Conservation (phyloP, 2,113 vertebrate genomes). For the Gymnarchus niloticus region DNA sequence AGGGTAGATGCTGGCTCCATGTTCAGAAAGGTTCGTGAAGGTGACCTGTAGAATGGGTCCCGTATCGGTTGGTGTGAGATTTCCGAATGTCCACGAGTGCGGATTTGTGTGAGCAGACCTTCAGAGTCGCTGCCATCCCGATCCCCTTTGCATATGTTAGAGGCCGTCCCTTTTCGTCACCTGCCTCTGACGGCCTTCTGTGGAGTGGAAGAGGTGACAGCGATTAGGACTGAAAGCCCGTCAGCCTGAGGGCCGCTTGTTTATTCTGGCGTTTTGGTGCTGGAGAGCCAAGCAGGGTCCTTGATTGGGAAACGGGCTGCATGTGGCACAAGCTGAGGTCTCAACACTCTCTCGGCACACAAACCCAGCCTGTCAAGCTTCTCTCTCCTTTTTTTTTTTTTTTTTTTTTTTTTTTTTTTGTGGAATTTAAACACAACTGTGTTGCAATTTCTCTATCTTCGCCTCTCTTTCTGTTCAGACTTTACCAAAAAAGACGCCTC, state of each 20-base stretch:
- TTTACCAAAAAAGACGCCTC: not conserved
- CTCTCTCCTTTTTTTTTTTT: conserved; percentile 27
- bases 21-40: not conserved
- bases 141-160: not conserved
- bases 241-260: not conserved
- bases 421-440: conserved; percentile 27
- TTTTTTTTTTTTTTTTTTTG: conserved; percentile 38
- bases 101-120: not conserved
- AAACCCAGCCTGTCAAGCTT: not conserved
- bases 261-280: conserved; percentile 1
- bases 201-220: too few species aligned
- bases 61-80: not conserved
- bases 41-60: not conserved
- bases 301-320: not conserved
- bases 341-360: conserved; percentile 19
- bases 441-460: conserved; percentile 9
- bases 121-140: not conserved
- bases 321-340: conserved; percentile 17
- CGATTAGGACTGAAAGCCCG: not conserved
- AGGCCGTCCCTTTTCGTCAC: not conserved
- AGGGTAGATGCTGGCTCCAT: not conserved
- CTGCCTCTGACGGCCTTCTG: not conserved
- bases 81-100: not conserved
- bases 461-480: not conserved
- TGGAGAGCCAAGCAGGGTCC: not conserved